Evolutionary conservation across 2,113 vertebrate genomes (phyloP).

Genomic region (Sarotherodon lohbergeri): DNA sequence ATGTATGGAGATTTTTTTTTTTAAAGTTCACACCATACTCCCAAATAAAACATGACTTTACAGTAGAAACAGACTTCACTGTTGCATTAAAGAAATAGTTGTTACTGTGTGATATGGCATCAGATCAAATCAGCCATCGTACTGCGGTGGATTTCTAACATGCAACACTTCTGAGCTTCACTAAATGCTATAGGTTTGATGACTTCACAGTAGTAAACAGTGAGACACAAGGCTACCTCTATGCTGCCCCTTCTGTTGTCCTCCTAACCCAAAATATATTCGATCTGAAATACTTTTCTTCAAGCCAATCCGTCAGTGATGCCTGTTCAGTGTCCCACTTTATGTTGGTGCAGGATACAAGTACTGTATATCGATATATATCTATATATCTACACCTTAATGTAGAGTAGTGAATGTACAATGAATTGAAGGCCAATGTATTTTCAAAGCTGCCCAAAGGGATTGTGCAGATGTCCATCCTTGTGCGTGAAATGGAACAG

Average conservation of each 20-base stretch:
- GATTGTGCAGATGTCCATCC: conserved; percentile 41
- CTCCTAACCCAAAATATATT: not conserved
- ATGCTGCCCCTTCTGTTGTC: not conserved
- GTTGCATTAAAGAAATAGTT: not conserved
- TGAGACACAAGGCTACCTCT: conserved; percentile 68
- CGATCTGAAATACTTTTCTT: not conserved
- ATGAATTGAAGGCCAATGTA: conserved; percentile 64
- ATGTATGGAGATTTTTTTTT: not conserved
- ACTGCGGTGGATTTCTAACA: not conserved
- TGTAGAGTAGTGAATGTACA: conserved; percentile 68
- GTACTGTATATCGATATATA: conserved; percentile 59
- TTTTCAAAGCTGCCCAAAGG: conserved; percentile 47
- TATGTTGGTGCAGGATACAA: conserved; percentile 42
- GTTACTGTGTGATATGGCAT: not conserved
- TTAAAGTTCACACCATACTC: not conserved
- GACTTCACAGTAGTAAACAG: not conserved
- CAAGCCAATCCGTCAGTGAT: conserved; percentile 19
- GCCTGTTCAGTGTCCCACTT: conserved; percentile 30
- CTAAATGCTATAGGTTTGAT: not conserved
- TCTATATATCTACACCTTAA: conserved; percentile 35
- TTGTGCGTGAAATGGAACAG: conserved; percentile 54
- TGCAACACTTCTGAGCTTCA: conserved; percentile 19
- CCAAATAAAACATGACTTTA: not conserved
- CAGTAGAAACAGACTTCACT: not conserved
- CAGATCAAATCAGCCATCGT: not conserved